Base-by-base conservation (phyloP, 2,113 vertebrate species). In the Pterocles gutturalis region DNA sequence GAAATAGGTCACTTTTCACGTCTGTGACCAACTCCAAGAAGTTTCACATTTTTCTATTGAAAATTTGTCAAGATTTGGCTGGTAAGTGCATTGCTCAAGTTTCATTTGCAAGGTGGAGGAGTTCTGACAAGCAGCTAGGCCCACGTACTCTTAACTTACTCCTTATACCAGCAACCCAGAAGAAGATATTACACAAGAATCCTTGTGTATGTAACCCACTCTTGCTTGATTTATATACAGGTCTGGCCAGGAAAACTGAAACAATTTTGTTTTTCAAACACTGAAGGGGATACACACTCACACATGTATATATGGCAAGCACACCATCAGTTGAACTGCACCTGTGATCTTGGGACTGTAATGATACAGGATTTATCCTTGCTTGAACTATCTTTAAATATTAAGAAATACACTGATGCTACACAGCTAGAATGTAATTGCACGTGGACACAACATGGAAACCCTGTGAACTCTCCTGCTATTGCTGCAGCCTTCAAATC, bases 91-190 rank as follows among this genome's bases (percentile, higher is more conserved):
- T 62, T 58, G 55, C 45, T 87, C 73, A 82, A 71, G 51, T 70
- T 87, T 87, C 22, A 77, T 49, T 49, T 82, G 41, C 70, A 78
- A 85, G 31, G 46, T 46, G 55, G 45, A 89, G 31, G 54, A 88
- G 85, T 75, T 90, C 46, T 91, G 73, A 78, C 84, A 91, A 84
- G 72, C 43, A 87, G 77, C 62, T 49, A 60, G 71, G 90, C 80
- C 84, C 89, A 90, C 41, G 1, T 67, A 49, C 62, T 51, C 20
- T 60, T 45, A 61, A 80, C 33, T 65, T 72, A 53, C 31, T 61
- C 41, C n/a, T 77, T 65, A 26, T 0, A 77, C 3, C 33, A 89
- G n/a, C 51, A 78, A 49, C 3, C 22, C 58, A 81, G 62, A 33
- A 53, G 41, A 31, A 67, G n/a, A 36, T n/a, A 54, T 49, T 82